A percentile compares a stretch with the other conserved stretches of the same genome.
Conservation (phyloP, 2,797 vertebrate species). For the Myotis vivesi region DNA sequence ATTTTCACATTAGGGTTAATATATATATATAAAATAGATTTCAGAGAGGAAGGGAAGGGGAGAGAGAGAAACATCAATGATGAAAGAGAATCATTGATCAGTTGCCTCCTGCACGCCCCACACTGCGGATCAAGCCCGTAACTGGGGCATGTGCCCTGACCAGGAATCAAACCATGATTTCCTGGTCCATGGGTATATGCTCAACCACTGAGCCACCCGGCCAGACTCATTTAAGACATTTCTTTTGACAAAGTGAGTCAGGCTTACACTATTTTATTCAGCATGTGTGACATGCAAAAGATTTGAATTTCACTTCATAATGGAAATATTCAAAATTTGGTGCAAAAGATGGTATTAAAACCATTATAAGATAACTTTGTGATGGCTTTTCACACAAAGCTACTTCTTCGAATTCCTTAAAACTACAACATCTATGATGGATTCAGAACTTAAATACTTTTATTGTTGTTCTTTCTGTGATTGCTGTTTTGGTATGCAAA, state of each 20-base stretch:
- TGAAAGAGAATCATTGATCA: no score
- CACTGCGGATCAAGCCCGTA: no score
- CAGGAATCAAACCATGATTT: no score
- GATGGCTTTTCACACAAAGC: conserved; percentile 17
- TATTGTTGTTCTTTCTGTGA: background rate
- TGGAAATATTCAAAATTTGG: background rate
- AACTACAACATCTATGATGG: background rate
- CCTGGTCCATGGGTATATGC: no score
- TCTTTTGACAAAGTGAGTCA: conserved; percentile 9
- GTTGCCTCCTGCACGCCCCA: no score
- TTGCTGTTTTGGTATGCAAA: background rate
- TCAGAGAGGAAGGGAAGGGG: no score
- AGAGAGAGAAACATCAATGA: no score
- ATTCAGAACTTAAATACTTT: background rate
- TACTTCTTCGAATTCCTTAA: background rate
- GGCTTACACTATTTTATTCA: background rate
- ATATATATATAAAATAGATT: no score
- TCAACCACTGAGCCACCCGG: no score
- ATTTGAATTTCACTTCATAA: background rate
- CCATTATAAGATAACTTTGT: background rate
- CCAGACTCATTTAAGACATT: conserved; percentile 10
- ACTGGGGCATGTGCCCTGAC: no score
- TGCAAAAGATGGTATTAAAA: conserved; percentile 11
- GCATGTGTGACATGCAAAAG: background rate
- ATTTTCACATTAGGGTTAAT: no score